A percentile compares a stretch with the other conserved stretches of the same genome.
Evolutionary conservation across 2,113 vertebrate genomes (phyloP).

Genomic region (Caretta caretta): DNA sequence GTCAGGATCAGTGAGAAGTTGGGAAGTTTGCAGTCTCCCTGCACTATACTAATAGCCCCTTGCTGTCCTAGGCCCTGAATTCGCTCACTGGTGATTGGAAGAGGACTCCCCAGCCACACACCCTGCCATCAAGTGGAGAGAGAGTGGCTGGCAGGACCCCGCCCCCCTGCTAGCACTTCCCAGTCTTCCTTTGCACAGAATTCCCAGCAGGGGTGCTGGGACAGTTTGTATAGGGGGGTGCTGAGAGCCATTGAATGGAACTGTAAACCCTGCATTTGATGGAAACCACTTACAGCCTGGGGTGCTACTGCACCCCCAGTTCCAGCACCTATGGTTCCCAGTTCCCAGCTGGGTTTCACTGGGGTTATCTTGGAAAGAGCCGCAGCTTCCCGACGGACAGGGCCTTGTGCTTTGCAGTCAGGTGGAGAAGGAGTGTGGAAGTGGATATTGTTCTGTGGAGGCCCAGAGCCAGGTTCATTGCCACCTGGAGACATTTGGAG

Average conservation of each 20-base stretch:
- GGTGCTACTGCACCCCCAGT: no score
- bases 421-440: neutral
- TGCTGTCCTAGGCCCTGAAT: neutral
- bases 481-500: neutral
- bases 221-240: no score
- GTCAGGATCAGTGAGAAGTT: neutral
- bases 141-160: neutral
- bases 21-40: neutral
- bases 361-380: neutral
- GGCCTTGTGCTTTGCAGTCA: neutral
- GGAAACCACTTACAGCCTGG: no score
- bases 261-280: no score
- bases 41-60: neutral
- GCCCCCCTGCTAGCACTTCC: neutral
- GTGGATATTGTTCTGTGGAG: no score
- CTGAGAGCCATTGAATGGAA: no score
- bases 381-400: neutral
- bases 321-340: neutral
- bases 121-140: neutral
- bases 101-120: neutral
- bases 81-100: neutral
- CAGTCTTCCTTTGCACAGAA: neutral
- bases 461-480: no score
- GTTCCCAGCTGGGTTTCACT: neutral
- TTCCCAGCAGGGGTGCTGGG: neutral